Evolutionary conservation across 2,888 invertebrate species (phyloP), one percentile per base, ranked within the genome.

Genomic region (Rhaphigaster nebulosa): DNA sequence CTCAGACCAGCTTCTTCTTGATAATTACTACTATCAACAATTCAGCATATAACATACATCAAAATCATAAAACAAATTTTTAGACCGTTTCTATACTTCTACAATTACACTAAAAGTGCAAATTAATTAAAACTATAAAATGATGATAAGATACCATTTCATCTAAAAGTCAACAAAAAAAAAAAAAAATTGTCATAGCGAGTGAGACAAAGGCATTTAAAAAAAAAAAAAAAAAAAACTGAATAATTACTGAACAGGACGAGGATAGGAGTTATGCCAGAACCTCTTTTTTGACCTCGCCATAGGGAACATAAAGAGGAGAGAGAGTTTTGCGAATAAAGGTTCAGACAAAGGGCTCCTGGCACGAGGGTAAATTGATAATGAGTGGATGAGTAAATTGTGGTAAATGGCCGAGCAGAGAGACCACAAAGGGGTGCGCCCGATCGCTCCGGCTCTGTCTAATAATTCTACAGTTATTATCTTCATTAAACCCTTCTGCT

Each of bases 341-440:
- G 84, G 45, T 50, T n/a, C 84, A 84, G 84, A 84, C 84, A 84
- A 84, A 84, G 84, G 84, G 50, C n/a, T 18, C 84, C 26, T 13
- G 84, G 45, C n/a, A 84, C 84, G 84, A 84, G 84, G 84, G 84
- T 84, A 84, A 84, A 84, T 84, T 84, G 84, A 45, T 84, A 84
- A 84, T 84, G 84, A 84, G 84, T 84, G 84, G 84, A 45, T 84
- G 84, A 50, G 84, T 84, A 84, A 84, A 84, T 84, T 84, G 84
- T 84, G 84, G 84, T 84, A 84, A 84, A 84, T 84, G 84, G 84
- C n/a, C 26, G 45, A n/a, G 84, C 13, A 50, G 45, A 1, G 13
- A 18, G 18, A 15, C 84, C 45, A 84, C 84, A 84, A 50, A 84
- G 84, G 38, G 26, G 26, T n/a, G n/a, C 23, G 12, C 15, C 41